Percentiles rank a stretch among this genome's conserved stretches.
Conservation (phyloP, 1,140 invertebrate genomes). For the Temnothorax nylanderi region DNA sequence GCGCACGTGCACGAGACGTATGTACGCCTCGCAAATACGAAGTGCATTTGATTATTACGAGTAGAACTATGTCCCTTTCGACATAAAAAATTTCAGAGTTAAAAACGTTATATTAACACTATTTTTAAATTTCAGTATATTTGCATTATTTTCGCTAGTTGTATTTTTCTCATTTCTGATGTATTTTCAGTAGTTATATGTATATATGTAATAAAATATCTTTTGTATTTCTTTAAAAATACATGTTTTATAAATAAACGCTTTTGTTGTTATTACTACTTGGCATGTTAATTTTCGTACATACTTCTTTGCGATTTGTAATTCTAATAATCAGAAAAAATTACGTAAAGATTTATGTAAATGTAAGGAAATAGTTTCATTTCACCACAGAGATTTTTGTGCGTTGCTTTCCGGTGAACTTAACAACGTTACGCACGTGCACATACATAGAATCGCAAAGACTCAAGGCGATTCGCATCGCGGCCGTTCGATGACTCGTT, state of each 20-base stretch:
- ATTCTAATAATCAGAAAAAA: neutral
- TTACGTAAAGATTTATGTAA: neutral
- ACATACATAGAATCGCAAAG: neutral
- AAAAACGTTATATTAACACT: neutral
- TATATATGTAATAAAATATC: neutral
- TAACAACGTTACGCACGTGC: neutral
- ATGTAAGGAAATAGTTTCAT: neutral
- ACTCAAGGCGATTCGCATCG: neutral
- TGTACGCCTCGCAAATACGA: neutral
- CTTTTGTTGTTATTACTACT: neutral
- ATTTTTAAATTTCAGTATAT: neutral
- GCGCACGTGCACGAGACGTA: neutral
- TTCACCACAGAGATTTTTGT: neutral
- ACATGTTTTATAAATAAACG: neutral
- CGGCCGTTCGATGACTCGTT: constrained; percentile 24
- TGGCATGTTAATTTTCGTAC: neutral
- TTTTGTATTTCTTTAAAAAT: neutral
- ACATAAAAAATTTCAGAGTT: neutral
- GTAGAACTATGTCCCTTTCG: neutral
- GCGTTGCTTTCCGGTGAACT: neutral
- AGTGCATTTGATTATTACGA: neutral
- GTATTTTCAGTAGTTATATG: neutral
- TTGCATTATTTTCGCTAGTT: neutral
- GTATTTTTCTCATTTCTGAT: neutral
- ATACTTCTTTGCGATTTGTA: neutral